Base-by-base conservation (phyloP, 2,113 vertebrate genomes). In the Baryphthengus martii region DNA sequence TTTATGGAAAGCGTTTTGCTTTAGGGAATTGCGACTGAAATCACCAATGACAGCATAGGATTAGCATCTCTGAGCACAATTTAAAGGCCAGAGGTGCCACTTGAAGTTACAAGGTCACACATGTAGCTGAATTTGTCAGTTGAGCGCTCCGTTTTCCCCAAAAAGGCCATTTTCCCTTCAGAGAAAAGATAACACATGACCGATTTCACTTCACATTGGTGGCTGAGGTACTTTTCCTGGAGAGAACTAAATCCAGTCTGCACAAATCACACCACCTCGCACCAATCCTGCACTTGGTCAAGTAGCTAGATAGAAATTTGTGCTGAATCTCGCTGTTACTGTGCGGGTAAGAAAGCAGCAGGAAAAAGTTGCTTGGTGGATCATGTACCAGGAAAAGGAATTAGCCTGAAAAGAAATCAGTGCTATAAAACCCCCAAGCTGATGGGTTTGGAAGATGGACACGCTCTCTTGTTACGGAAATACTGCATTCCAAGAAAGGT, bases 401-500 rank as follows among this genome's bases (percentile, higher is more conserved):
- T 29, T 26, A 35, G 33, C 16, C 68, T 20, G 0, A 6, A 47
- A 50, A 78, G 77, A 67, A 87, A 74, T 24, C 40, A 15, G 14
- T 37, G 5, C n/a, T 29, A 3, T 20, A 31, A 92, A 65, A 8
- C n/a, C n/a, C n/a, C n/a, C n/a, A 31, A 66, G 56, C 70, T 59
- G 74, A 55, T 72, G 92, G 94, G 93, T 28, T 88, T 50, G 90
- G 88, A 50, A 17, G 61, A 45, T 33, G 37, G 33, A 63, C 59
- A 72, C 5, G 12, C 14, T 85, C 88, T 94, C 88, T 70, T 58
- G 80, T 89, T 95, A 71, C 77, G 9, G 95, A 94, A 93, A 87
- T 37, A 63, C 89, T 91, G 70, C 85, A 86, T 94, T 94, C 89
- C 87, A 81, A 35, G 50, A 40, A 42, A 90, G 68, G 75, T n/a